A percentile compares a stretch with the other conserved stretches of the same genome.
Conservation (phyloP, 2,113 vertebrate genomes). For the Physeter macrocephalus region DNA sequence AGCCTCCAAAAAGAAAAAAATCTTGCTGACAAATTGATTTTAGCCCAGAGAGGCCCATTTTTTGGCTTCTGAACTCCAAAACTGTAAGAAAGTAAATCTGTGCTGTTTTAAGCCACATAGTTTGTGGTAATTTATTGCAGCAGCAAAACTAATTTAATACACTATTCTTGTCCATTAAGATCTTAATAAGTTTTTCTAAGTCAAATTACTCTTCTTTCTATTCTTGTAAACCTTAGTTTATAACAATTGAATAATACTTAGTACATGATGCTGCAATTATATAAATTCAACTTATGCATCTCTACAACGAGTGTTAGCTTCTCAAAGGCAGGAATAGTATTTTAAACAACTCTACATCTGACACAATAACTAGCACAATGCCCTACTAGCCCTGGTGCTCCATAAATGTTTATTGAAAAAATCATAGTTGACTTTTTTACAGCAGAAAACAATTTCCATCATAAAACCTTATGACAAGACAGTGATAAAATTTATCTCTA, state of each 20-base stretch:
- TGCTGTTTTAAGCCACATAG: not conserved
- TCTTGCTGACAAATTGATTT: not conserved
- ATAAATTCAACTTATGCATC: not conserved
- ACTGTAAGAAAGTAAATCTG: not conserved
- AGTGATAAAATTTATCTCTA: not conserved
- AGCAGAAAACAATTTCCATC: not conserved
- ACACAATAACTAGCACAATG: not conserved
- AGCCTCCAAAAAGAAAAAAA: not conserved
- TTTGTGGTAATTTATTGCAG: not conserved
- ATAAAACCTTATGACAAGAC: not conserved
- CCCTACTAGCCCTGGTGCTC: not conserved
- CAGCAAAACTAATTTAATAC: not conserved
- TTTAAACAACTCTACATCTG: not conserved
- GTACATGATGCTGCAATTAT: not conserved
- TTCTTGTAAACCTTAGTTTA: not conserved
- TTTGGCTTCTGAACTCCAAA: not conserved
- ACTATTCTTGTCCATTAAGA: not conserved
- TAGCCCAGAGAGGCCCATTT: not conserved
- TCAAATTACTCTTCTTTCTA: not conserved
- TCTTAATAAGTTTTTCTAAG: not conserved
- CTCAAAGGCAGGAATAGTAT: not conserved
- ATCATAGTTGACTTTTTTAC: not conserved
- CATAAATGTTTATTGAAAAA: not conserved
- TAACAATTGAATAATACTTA: not conserved
- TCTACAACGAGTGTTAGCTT: not conserved